Evolutionary conservation across 2,888 invertebrate genomes (phyloP).

Genomic region (Noctuana brunneofusca): DNA sequence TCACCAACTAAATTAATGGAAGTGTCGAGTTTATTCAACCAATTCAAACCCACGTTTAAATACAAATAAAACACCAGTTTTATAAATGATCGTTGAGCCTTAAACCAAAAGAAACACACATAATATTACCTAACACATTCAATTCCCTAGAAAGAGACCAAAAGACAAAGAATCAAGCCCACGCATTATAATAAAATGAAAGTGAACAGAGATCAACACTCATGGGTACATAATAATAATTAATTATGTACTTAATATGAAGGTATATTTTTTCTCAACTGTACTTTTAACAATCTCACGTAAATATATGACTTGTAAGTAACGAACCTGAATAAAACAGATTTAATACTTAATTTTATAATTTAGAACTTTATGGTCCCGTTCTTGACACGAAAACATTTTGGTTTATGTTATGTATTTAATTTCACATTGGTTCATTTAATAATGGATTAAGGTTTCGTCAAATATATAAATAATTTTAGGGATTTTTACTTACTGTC

Average conservation of each 20-base stretch:
- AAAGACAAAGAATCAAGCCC: slow-evolving; percentile 2
- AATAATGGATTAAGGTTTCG: too few species aligned
- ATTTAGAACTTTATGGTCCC: neutral
- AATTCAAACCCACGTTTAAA: neutral
- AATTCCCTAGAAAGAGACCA: slow-evolving; percentile 8
- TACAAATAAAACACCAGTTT: neutral
- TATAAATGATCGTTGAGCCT: slow-evolving; percentile 18
- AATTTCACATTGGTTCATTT: too few species aligned
- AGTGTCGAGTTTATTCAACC: neutral
- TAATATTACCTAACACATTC: slow-evolving; percentile 35
- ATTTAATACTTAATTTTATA: neutral
- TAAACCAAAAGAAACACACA: slow-evolving; percentile 19
- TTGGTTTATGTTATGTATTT: too few species aligned
- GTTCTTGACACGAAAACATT: neutral
- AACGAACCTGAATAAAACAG: slow-evolving; percentile 5
- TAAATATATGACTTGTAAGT: slow-evolving; percentile 1
- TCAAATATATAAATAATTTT: too few species aligned
- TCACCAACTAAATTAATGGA: neutral
- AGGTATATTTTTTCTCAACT: slow-evolving; percentile 10
- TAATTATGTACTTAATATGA: neutral
- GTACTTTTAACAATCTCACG: slow-evolving; percentile 22
- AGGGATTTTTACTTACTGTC: too few species aligned
- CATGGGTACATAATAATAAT: too few species aligned
- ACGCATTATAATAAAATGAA: neutral
- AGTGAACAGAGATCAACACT: slow-evolving; percentile 29